These are phyloP conservation scores for Drosophila peninsularis DNA, from an alignment of 2,888 invertebrate species.

Conservation along the genomic window DNA sequence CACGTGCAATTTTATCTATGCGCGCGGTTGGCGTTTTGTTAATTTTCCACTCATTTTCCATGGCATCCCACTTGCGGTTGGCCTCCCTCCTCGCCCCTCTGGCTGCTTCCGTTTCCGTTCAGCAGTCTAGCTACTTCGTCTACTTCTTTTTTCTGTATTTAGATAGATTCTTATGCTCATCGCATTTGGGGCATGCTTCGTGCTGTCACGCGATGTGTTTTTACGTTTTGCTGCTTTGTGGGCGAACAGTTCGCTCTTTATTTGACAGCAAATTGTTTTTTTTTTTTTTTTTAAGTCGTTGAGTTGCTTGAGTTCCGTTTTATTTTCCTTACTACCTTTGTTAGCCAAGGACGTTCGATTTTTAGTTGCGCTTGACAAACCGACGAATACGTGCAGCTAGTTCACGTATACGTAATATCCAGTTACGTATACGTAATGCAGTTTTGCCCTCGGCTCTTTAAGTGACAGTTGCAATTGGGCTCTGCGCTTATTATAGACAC, in stretches of 20 bases:
- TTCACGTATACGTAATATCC: slow-evolving; percentile 42
- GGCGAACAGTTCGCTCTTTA: slow-evolving; percentile 30
- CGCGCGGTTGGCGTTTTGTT: slow-evolving; percentile 64
- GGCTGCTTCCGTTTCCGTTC: slow-evolving; percentile 35
- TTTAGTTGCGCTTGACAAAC: slow-evolving; percentile 58
- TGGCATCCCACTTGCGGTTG: slow-evolving; percentile 49
- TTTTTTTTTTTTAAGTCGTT: slow-evolving; percentile 18
- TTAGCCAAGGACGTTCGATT: slow-evolving; percentile 77
- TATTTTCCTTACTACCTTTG: slow-evolving; percentile 30
- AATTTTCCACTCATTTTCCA: slow-evolving; percentile 71
- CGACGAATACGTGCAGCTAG: slow-evolving; percentile 41
- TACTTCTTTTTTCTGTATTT: slow-evolving; percentile 1
- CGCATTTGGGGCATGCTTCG: slow-evolving; percentile 61
- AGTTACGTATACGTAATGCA: slow-evolving; percentile 38
- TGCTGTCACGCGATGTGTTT: slow-evolving; percentile 75
- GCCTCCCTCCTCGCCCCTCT: not conserved
- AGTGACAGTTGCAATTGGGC: slow-evolving; percentile 54
- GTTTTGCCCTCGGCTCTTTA: slow-evolving; percentile 3
- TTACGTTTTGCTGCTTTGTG: slow-evolving; percentile 20
- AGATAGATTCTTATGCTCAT: slow-evolving; percentile 68
- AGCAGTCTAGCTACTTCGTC: slow-evolving; percentile 8
- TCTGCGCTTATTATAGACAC: slow-evolving; percentile 21
- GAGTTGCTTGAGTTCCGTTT: slow-evolving; percentile 23
- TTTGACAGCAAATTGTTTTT: slow-evolving; percentile 31
- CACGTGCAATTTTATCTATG: slow-evolving; percentile 65